Base-by-base conservation (phyloP, 1,140 invertebrate genomes). In the Heliconius eleuchia region DNA sequence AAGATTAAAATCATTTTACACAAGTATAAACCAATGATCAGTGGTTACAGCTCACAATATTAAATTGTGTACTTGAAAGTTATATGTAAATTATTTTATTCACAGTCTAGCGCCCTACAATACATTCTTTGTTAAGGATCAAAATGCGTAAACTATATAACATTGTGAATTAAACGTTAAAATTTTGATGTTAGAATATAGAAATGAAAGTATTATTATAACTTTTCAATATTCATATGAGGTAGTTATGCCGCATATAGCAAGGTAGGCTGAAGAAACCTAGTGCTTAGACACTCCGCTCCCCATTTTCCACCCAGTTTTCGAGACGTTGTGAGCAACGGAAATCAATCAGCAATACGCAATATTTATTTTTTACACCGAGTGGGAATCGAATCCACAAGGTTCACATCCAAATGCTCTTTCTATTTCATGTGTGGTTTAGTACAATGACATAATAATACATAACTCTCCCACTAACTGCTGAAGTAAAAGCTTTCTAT, bases 61-160 rank as follows among this genome's bases (percentile, higher is more conserved):
- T 19, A 16, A 46, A 46, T 46, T 46, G 42, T 66, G 9, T 11
- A 66, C 9, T 27, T 23, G 5, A 70, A 76, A 71, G 19, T 50
- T 3, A 18, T 57, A 76, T 76, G 77, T 52, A 82, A 70, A 82
- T 79, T 79, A 60, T 57, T 78, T 71, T 71, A 72, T 75, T 78
- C 70, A 75, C 76, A 76, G 80, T 79, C 77, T 73, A 73, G 27
- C 30, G 52, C 34, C 39, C 42, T 39, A 76, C 50, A 71, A 66
- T 18, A 52, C 5, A 52, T 18, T 73, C 77, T 79, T 79, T 79
- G 74, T 82, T 18, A n/a, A 46, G 52, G 73, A 27, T 18, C 80
- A 71, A 46, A 13, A 70, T 70, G 80, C 80, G 77, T 82, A 77
- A 79, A 82, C 55, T n/a, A 23, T 23, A 23, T 23, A 23, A 23